A percentile compares a stretch with the other conserved stretches of the same genome.
Conservation (phyloP, 2,888 invertebrate species). For the Dascillus cervinus region DNA sequence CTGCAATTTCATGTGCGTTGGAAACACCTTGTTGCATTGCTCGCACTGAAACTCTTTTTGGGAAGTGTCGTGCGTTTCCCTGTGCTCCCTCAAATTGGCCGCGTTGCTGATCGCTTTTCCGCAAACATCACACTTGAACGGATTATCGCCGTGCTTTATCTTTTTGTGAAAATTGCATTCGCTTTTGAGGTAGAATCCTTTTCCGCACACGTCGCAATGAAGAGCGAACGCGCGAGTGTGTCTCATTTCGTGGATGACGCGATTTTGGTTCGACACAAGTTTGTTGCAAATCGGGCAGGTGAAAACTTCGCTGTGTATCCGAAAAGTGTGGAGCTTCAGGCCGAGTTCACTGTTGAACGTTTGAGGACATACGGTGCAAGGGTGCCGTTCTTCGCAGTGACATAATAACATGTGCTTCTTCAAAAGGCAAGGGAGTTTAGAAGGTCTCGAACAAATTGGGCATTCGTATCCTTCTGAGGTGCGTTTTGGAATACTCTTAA, state of each 20-base stretch:
- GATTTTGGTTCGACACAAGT: too few relatives aligned
- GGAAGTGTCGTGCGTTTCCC: too few relatives aligned
- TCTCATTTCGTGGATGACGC: too few relatives aligned
- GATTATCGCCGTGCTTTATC: conserved; percentile 25
- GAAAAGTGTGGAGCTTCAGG: conserved; percentile 1
- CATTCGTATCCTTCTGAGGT: too few relatives aligned
- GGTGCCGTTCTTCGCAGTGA: conserved; percentile 46
- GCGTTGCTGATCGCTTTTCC: conserved; percentile 37
- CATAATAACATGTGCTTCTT: conserved; percentile 44
- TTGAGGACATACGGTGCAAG: conserved; percentile 37
- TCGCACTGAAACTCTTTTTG: conserved; percentile 12
- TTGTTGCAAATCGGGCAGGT: too few relatives aligned
- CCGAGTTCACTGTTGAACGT: conserved; percentile 26
- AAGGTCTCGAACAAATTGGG: conserved; percentile 2
- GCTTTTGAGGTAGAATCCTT: conserved; percentile 38
- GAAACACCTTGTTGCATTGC: conserved; percentile 15
- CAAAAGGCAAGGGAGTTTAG: too few relatives aligned
- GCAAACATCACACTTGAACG: conserved; percentile 33
- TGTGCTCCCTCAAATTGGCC: too few relatives aligned
- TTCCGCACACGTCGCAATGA: conserved; percentile 43
- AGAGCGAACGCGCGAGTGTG: conserved; percentile 27
- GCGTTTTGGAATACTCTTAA: too few relatives aligned
- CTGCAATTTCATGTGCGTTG: conserved; percentile 12
- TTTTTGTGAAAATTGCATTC: conserved; percentile 32
- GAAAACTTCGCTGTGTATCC: too few relatives aligned